Percentiles rank a stretch among this genome's conserved stretches.
These are phyloP conservation scores for Drosophila auraria DNA, from an alignment of 1,140 invertebrate species.

Conservation along the genomic window DNA sequence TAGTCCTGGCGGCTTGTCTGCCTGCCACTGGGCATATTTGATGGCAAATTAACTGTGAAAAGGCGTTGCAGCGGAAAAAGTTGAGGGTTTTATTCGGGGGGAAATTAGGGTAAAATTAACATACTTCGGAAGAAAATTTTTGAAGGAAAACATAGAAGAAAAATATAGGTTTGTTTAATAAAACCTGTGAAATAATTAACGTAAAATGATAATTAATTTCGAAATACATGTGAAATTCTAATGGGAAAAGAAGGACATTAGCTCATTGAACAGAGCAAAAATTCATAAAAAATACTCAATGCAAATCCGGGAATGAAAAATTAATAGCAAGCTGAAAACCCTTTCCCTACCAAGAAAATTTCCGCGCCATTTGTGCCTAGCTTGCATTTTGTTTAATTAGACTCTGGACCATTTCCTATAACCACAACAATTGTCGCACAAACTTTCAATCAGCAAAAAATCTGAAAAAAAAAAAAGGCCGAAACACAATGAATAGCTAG, in stretches of 20 bases:
- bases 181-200: not conserved
- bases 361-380: constrained; percentile 1
- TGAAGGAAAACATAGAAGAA: too few relatives aligned
- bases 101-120: not conserved
- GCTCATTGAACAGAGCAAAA: too few relatives aligned
- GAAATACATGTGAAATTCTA: not conserved
- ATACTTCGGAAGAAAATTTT: not conserved
- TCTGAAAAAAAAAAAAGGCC: not conserved
- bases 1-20: constrained; percentile 39
- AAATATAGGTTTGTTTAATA: not conserved
- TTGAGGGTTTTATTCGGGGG: constrained; percentile 21
- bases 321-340: not conserved
- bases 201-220: too few relatives aligned
- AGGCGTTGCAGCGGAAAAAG: constrained; percentile 64
- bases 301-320: constrained; percentile 4
- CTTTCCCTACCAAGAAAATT: not conserved
- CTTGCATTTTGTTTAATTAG: constrained; percentile 64
- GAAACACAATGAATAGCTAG: constrained; percentile 56
- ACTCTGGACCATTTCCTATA: constrained; percentile 57
- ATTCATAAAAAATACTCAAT: not conserved
- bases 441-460: constrained; percentile 70
- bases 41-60: constrained; percentile 68
- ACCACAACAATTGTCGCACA: constrained; percentile 78
- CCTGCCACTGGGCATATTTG: constrained; percentile 61
- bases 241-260: too few relatives aligned